These are phyloP conservation scores for Taxidea taxus DNA, from an alignment of 2,113 vertebrate genomes.

Conservation along the genomic window DNA sequence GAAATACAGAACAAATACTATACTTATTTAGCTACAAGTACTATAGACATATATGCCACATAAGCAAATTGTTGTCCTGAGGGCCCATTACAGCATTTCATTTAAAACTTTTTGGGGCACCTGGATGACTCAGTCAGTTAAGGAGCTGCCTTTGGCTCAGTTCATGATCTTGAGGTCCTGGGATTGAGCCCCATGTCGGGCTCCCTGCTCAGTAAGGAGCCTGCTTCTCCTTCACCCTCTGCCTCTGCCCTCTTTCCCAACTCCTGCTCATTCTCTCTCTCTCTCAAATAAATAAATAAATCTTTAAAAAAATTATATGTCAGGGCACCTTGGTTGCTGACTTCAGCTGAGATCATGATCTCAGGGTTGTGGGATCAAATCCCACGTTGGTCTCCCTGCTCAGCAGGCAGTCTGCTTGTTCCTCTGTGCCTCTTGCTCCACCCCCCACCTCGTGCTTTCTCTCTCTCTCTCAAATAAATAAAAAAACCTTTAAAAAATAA, in stretches of 20 bases:
- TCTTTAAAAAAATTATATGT: not conserved
- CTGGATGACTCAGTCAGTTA: not conserved
- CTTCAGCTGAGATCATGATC: not conserved
- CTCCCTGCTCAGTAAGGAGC: not conserved
- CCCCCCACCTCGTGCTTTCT: not conserved
- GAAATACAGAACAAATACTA: not conserved
- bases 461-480: not conserved
- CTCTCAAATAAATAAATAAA: not conserved
- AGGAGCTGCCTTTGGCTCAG: not conserved
- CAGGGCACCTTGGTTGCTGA: not conserved
- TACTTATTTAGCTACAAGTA: not conserved
- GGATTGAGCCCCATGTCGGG: not conserved
- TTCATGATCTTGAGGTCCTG: not conserved
- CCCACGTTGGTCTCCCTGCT: not conserved
- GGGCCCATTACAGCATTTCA: not conserved
- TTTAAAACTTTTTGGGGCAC: not conserved
- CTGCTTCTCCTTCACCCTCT: not conserved
- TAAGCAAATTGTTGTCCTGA: not conserved
- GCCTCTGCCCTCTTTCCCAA: not conserved
- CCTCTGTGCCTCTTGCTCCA: accelerated
- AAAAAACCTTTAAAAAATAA: not conserved
- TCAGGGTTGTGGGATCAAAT: not conserved
- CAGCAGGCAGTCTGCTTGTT: not conserved
- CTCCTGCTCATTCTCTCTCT: not conserved
- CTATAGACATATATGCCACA: not conserved